A percentile compares a stretch with the other conserved stretches of the same genome.
Evolutionary conservation across 2,113 vertebrate genomes (phyloP).

Genomic region (Bothrops jararaca): DNA sequence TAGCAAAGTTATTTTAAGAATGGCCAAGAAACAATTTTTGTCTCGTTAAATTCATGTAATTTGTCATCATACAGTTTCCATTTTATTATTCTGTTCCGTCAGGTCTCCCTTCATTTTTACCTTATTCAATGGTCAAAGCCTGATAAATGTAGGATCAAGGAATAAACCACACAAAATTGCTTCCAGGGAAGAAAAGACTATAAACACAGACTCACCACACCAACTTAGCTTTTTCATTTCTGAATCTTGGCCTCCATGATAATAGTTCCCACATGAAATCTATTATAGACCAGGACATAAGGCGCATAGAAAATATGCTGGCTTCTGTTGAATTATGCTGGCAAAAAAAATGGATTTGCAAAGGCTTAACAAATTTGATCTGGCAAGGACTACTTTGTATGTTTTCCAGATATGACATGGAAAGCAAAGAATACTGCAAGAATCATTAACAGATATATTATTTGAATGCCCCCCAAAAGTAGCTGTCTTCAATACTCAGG

Average conservation of each 20-base stretch:
- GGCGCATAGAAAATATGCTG: slow-evolving; percentile 26
- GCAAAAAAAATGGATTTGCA: slow-evolving; percentile 21
- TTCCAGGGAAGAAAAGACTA: slow-evolving; percentile 37
- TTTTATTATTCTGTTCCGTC: slow-evolving; percentile 29
- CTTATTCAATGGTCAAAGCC: slow-evolving; percentile 2
- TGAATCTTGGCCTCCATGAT: slow-evolving; percentile 27
- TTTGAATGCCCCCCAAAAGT: background rate
- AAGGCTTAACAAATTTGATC: slow-evolving; percentile 15
- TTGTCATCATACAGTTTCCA: slow-evolving; percentile 34
- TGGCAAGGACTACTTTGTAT: slow-evolving; percentile 3
- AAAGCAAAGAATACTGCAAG: slow-evolving; percentile 23
- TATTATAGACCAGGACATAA: slow-evolving; percentile 41
- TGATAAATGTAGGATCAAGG: slow-evolving; percentile 17
- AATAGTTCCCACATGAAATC: slow-evolving; percentile 42
- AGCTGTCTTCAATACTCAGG: background rate
- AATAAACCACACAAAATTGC: slow-evolving; percentile 37
- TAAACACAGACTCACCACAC: background rate
- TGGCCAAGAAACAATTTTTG: background rate
- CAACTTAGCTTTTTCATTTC: slow-evolving; percentile 43
- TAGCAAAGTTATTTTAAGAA: slow-evolving; percentile 18
- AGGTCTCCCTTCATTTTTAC: slow-evolving; percentile 13
- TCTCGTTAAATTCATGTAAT: slow-evolving; percentile 11
- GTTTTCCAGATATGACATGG: slow-evolving; percentile 37
- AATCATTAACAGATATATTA: slow-evolving; percentile 27
- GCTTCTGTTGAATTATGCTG: slow-evolving; percentile 29